phyloP scores from a whole-genome alignment of 2,797 vertebrate genomes.

The Manis pentadactyla region DNA sequence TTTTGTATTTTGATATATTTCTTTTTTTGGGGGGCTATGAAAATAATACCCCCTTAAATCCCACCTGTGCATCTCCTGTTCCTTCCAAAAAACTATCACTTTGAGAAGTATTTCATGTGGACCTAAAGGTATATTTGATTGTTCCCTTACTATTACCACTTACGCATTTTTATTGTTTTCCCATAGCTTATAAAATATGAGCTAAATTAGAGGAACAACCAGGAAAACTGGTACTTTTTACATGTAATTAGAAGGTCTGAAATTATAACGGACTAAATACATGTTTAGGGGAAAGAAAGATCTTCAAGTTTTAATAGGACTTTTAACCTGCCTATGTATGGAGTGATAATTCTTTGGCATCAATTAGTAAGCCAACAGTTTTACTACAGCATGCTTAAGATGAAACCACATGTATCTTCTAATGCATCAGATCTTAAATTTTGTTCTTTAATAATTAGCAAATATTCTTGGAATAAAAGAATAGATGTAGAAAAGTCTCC shows the following conservation, averaged over 20 bases:
- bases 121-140: not conserved
- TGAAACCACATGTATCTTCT: not conserved
- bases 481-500: not conserved
- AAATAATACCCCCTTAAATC: not conserved
- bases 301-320: not conserved
- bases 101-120: not conserved
- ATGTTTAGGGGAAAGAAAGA: not conserved
- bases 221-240: not conserved
- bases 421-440: not conserved
- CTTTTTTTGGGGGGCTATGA: not conserved
- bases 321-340: not conserved
- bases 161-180: slow-evolving; percentile 10
- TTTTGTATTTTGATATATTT: not conserved
- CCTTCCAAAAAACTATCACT: not conserved
- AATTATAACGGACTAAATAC: not conserved
- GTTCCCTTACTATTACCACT: not conserved
- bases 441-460: slow-evolving; percentile 9
- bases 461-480: not conserved
- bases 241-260: not conserved
- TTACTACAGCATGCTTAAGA: not conserved
- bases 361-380: not conserved
- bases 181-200: not conserved
- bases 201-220: not conserved
- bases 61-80: not conserved
- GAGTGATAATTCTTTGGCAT: not conserved